These are phyloP conservation scores for Ispidina picta DNA, from an alignment of 2,797 vertebrate species.

Conservation along the genomic window DNA sequence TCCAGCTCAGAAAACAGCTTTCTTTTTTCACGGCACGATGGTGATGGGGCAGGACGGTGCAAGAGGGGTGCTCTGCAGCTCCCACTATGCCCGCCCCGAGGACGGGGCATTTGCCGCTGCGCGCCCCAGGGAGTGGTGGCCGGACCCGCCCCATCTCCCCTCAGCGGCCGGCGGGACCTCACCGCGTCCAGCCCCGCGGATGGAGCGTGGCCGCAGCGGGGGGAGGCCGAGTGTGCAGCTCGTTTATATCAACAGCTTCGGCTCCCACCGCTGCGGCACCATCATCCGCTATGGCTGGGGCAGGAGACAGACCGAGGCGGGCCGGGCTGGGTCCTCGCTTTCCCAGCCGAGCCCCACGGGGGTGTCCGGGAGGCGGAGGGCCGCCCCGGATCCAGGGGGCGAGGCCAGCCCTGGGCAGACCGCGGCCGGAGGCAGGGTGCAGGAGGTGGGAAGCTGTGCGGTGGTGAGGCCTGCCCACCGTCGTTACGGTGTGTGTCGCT, in stretches of 20 bases:
- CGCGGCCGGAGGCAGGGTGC: accelerated
- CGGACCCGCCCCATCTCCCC: accelerated
- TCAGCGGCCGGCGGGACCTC: background rate
- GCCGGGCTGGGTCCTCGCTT: accelerated
- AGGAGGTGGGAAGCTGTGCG: accelerated
- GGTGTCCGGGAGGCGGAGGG: accelerated
- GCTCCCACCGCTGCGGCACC: constrained; percentile 56
- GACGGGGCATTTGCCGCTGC: accelerated
- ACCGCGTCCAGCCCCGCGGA: background rate
- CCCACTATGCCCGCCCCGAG: accelerated
- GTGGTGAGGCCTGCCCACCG: accelerated
- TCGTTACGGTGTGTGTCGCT: accelerated
- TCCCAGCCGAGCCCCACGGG: background rate
- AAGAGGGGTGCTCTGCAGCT: background rate
- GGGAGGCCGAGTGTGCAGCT: accelerated
- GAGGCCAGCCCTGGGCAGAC: background rate
- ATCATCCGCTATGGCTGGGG: background rate
- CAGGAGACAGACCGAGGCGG: accelerated
- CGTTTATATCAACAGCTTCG: constrained; percentile 67
- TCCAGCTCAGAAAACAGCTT: background rate
- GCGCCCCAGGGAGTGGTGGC: accelerated
- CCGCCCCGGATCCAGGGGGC: accelerated
- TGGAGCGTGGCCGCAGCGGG: background rate
- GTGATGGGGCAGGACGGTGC: accelerated
- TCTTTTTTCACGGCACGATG: accelerated